Percentiles rank a stretch among this genome's conserved stretches.
These are phyloP conservation scores for Bagarius yarrelli DNA, from an alignment of 2,113 vertebrate genomes.

Conservation along the genomic window DNA sequence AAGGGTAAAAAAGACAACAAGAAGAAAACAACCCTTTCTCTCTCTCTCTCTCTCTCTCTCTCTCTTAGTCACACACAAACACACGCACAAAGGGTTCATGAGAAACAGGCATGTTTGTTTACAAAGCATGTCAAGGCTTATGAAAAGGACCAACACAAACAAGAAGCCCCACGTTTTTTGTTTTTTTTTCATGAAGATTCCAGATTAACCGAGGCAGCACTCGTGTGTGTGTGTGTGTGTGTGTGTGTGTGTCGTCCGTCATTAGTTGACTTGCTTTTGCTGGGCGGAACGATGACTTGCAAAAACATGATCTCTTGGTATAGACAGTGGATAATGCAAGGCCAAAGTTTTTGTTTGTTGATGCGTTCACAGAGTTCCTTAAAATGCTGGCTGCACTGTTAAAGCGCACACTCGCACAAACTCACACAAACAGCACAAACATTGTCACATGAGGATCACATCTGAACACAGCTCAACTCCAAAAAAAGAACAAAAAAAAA, in stretches of 20 bases:
- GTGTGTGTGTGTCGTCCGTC: conserved; percentile 44
- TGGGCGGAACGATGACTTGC: conserved; percentile 60
- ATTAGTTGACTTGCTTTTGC: conserved; percentile 62
- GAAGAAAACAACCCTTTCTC: conserved; percentile 5
- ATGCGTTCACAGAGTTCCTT: conserved; percentile 56
- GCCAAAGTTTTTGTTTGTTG: conserved; percentile 74
- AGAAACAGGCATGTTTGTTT: conserved; percentile 61
- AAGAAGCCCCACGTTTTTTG: no score
- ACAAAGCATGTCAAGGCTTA: conserved; percentile 54
- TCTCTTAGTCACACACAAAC: not conserved
- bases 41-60: not conserved
- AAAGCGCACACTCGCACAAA: conserved; percentile 52
- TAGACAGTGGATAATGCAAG: conserved; percentile 73
- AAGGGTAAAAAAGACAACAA: not conserved
- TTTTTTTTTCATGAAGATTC: conserved; percentile 63
- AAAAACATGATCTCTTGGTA: conserved; percentile 74
- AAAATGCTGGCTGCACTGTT: conserved; percentile 67
- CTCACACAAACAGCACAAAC: conserved; percentile 8
- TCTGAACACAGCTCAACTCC: conserved; percentile 61
- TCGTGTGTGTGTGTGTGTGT: conserved; percentile 31
- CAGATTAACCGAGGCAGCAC: conserved; percentile 54
- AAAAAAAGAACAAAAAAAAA: conserved; percentile 54
- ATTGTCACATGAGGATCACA: conserved; percentile 62
- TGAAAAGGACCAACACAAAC: conserved; percentile 50
- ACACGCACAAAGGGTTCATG: conserved; percentile 30